These are phyloP conservation scores for Crambe crambe DNA, from an alignment of 37 sponge, comb jelly and placozoan genomes.

Conservation along the genomic window DNA sequence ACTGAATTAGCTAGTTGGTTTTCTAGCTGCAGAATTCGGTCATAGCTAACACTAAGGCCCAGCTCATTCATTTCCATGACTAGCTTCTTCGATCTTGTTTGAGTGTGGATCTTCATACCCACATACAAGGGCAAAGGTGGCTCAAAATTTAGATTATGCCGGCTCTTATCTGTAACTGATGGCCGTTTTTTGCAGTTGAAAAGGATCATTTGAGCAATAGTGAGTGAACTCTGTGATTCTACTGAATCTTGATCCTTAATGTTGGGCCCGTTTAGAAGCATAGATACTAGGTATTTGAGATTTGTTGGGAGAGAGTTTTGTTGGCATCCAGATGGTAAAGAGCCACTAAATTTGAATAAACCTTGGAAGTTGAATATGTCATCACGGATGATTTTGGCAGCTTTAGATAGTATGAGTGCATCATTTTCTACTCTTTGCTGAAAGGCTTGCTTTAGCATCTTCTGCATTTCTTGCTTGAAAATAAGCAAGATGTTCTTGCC, in stretches of 20 bases:
- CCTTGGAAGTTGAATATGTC: too few relatives aligned
- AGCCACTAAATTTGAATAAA: too few relatives aligned
- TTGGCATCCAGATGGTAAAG: too few relatives aligned
- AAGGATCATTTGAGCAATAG: slow-evolving; percentile 19
- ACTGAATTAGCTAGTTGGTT: slow-evolving; percentile 29
- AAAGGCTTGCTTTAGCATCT: too few relatives aligned
- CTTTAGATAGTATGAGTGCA: too few relatives aligned
- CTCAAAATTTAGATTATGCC: not conserved
- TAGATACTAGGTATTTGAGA: not conserved
- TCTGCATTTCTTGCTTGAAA: too few relatives aligned
- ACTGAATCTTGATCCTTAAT: slow-evolving; percentile 11
- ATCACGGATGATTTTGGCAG: too few relatives aligned
- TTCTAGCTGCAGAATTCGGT: slow-evolving; percentile 8
- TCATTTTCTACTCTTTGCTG: too few relatives aligned
- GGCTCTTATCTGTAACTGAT: too few relatives aligned
- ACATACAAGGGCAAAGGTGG: slow-evolving; percentile 23
- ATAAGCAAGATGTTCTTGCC: too few relatives aligned
- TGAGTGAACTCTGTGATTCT: slow-evolving; percentile 22
- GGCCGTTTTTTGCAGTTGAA: slow-evolving; percentile 15
- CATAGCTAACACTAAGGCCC: slow-evolving; percentile 24
- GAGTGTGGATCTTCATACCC: slow-evolving; percentile 4
- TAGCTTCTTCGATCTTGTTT: slow-evolving; percentile 26
- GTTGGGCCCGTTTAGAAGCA: not conserved
- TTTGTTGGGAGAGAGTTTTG: too few relatives aligned
- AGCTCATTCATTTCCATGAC: slow-evolving; percentile 4